phyloP scores from a whole-genome alignment of 2,797 vertebrate species.

The Sitta carolinensis region DNA sequence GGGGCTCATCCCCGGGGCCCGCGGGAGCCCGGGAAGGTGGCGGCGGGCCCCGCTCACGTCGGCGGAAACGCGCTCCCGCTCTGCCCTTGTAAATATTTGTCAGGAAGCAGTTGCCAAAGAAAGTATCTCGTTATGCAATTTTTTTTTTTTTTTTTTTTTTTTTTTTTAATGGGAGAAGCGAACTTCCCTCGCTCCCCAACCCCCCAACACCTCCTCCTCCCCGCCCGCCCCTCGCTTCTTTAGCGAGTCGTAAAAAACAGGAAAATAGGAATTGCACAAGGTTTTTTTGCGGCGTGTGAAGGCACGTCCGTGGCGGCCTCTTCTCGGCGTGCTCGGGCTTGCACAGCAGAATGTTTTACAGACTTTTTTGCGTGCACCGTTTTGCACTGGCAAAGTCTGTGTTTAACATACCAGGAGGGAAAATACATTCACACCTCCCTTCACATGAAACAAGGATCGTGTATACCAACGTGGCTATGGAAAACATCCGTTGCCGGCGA shows the following conservation, averaged over 20 bases:
- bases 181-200: neutral
- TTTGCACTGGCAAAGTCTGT: neutral
- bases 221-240: neutral
- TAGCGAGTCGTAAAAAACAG: neutral
- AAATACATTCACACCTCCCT: neutral
- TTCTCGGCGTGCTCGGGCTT: neutral
- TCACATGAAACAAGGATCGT: neutral
- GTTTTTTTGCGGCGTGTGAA: neutral
- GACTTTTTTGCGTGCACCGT: neutral
- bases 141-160: neutral
- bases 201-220: neutral
- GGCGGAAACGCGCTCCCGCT: slow-evolving; percentile 22
- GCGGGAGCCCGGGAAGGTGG: neutral
- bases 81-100: slow-evolving; percentile 11
- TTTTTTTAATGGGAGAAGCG: neutral
- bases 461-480: neutral
- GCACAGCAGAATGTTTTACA: neutral
- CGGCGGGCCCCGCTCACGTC: neutral
- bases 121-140: slow-evolving; percentile 22
- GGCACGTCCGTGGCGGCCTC: neutral
- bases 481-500: neutral
- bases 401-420: neutral
- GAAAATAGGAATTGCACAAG: neutral
- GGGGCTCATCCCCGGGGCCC: neutral
- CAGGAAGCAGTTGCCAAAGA: slow-evolving; percentile 36